Evolutionary conservation across 2,888 invertebrate species (phyloP).

Genomic region (Mongoloraphidia duomilia): DNA sequence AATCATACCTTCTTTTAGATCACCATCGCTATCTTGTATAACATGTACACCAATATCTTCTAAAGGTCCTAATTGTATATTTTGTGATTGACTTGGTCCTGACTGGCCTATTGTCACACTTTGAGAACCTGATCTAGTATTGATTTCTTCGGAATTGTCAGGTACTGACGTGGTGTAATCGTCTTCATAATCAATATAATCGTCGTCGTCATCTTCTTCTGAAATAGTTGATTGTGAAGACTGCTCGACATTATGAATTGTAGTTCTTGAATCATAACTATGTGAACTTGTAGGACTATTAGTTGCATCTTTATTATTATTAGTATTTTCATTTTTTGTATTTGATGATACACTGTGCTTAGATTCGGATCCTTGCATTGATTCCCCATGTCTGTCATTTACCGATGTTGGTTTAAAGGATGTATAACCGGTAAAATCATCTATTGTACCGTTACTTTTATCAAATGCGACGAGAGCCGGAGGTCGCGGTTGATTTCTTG

Average conservation of each 20-base stretch:
- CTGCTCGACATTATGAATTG: background rate
- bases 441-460: background rate
- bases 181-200: constrained; percentile 48
- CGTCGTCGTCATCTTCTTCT: constrained; percentile 33
- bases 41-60: constrained; percentile 44
- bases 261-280: background rate
- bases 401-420: background rate
- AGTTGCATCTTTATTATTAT: background rate
- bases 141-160: constrained; percentile 28
- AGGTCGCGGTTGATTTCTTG: constrained; percentile 20
- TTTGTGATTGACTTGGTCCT: constrained; percentile 37
- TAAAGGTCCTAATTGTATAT: constrained; percentile 42
- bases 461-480: constrained; percentile 9
- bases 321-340: constrained; percentile 14
- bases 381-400: too few species aligned
- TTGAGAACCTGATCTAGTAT: constrained; percentile 17
- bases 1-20: constrained; percentile 38
- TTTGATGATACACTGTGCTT: too few species aligned
- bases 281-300: background rate
- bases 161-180: constrained; percentile 29
- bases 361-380: too few species aligned
- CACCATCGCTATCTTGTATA: constrained; percentile 36
- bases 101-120: constrained; percentile 30
- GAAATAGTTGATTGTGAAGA: background rate
- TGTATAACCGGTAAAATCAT: constrained; percentile 4